A percentile compares a stretch with the other conserved stretches of the same genome.
These are phyloP conservation scores for Microlaimidae sp. DNA, from an alignment of 2,888 invertebrate genomes.

Conservation along the genomic window DNA sequence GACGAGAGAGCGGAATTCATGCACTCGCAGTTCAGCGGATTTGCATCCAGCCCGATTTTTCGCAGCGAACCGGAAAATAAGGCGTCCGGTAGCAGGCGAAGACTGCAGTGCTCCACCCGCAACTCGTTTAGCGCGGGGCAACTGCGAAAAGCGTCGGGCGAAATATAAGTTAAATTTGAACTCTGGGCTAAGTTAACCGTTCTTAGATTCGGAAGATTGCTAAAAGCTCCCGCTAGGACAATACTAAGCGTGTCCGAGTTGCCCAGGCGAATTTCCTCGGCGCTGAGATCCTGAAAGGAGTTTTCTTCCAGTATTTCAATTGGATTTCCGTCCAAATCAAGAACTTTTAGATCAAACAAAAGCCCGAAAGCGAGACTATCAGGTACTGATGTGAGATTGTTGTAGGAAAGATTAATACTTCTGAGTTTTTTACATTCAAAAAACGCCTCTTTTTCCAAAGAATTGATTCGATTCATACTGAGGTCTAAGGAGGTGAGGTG, in stretches of 20 bases:
- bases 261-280: neutral
- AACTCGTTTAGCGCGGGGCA: neutral
- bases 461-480: constrained; percentile 3
- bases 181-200: too few relatives aligned
- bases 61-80: neutral
- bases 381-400: constrained; percentile 1
- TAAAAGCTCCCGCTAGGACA: constrained; percentile 2
- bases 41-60: neutral
- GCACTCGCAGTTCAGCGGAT: constrained; percentile 7
- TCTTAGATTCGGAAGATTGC: neutral
- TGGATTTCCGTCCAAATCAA: constrained; percentile 10
- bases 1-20: neutral
- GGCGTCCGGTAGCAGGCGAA: neutral
- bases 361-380: neutral
- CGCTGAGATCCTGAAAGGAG: neutral
- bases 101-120: neutral
- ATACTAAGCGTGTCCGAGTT: neutral
- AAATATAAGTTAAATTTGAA: too few relatives aligned
- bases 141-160: neutral
- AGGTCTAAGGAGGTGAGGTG: constrained; percentile 3
- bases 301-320: neutral
- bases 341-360: neutral
- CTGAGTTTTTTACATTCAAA: neutral
- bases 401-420: constrained; percentile 2
- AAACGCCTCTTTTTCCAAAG: neutral